These are phyloP conservation scores for Istiophorus platypterus DNA, from an alignment of 2,113 vertebrate genomes.

Conservation along the genomic window DNA sequence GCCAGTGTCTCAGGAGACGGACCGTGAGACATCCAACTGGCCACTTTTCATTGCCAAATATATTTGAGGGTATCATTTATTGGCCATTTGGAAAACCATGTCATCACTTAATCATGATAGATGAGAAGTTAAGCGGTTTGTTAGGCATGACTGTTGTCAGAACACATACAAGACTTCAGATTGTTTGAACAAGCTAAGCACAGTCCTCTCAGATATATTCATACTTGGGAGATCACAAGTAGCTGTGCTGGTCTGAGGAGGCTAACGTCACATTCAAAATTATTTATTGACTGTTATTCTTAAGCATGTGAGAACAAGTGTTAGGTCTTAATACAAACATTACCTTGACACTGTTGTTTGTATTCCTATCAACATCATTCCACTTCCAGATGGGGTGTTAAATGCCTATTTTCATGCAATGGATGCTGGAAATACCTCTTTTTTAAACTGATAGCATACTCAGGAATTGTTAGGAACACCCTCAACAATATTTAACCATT, in stretches of 20 bases:
- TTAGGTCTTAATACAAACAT: conserved; percentile 2
- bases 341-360: neutral
- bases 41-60: conserved; percentile 31
- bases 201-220: neutral
- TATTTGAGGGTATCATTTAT: conserved; percentile 40
- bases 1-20: neutral
- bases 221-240: conserved; percentile 4
- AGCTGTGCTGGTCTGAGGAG: neutral
- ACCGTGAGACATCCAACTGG: conserved; percentile 17
- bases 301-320: conserved; percentile 3
- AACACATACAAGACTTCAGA: neutral
- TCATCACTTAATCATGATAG: conserved; percentile 32
- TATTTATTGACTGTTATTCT: neutral
- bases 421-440: neutral
- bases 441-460: neutral
- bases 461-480: neutral
- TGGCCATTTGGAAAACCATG: conserved; percentile 6
- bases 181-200: neutral
- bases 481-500: neutral
- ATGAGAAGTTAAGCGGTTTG: conserved; percentile 9
- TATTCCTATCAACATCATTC: neutral
- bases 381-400: neutral
- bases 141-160: neutral
- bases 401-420: neutral
- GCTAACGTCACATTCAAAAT: neutral